These are phyloP conservation scores for Zaprionus gabonicus DNA, from an alignment of 1,140 invertebrate species.

Conservation along the genomic window DNA sequence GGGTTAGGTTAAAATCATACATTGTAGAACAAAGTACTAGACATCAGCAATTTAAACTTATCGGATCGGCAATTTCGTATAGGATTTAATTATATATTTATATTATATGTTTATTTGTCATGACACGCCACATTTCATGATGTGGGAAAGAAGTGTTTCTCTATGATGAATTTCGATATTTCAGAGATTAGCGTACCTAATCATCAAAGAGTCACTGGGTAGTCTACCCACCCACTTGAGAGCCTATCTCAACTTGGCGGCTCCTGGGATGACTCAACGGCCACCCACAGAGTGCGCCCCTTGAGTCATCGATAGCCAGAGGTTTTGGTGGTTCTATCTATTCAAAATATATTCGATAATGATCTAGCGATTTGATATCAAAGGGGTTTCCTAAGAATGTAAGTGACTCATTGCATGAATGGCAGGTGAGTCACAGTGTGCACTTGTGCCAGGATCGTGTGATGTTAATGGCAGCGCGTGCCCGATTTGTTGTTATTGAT, in stretches of 20 bases:
- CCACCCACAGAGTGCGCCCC: background rate
- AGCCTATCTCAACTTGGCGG: slow-evolving; percentile 12
- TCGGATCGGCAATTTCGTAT: background rate
- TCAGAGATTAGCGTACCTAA: slow-evolving; percentile 21
- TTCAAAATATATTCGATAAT: slow-evolving; percentile 42
- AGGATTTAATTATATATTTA: background rate
- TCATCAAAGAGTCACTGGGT: background rate
- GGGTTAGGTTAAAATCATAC: slow-evolving; percentile 1
- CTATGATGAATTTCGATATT: slow-evolving; percentile 33
- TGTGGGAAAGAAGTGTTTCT: background rate
- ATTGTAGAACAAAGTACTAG: background rate
- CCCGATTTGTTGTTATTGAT: slow-evolving; percentile 6
- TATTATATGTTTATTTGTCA: background rate
- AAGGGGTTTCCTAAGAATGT: slow-evolving; percentile 62
- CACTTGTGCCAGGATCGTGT: slow-evolving; percentile 36
- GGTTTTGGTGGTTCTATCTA: slow-evolving; percentile 33
- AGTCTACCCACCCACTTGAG: background rate
- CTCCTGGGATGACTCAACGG: slow-evolving; percentile 48
- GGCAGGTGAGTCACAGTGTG: slow-evolving; percentile 39
- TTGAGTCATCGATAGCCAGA: slow-evolving; percentile 51
- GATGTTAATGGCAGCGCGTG: slow-evolving; percentile 13
- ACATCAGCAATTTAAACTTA: slow-evolving; percentile 2
- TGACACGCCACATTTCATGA: slow-evolving; percentile 23
- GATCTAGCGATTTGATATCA: slow-evolving; percentile 36
- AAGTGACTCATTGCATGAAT: slow-evolving; percentile 40